phyloP scores from a whole-genome alignment of 2,113 vertebrate genomes.

The Trochalopteron elliotii region DNA sequence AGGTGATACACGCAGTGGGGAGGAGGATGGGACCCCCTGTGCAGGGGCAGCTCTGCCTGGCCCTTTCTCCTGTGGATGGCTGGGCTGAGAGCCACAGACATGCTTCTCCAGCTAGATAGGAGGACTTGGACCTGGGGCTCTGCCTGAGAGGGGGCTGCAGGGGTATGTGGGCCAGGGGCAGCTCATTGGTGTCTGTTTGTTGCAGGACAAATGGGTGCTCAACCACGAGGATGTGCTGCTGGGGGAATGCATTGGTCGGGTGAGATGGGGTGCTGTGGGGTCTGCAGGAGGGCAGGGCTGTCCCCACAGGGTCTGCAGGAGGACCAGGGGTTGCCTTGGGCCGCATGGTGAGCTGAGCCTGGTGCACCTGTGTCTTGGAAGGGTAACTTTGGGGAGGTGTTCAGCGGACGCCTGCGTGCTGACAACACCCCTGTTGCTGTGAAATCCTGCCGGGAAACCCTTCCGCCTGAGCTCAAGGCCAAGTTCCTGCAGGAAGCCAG shows the following conservation, averaged over 20 bases:
- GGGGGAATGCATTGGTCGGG: constrained; percentile 90
- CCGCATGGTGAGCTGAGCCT: rapidly evolving
- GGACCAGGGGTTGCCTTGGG: background rate
- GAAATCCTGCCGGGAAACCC: constrained; percentile 92
- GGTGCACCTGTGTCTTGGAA: background rate
- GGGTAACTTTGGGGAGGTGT: constrained; percentile 98
- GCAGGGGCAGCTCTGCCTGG: rapidly evolving
- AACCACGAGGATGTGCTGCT: constrained; percentile 91
- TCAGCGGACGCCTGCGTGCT: constrained; percentile 83
- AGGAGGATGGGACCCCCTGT: rapidly evolving
- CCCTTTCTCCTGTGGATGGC: background rate
- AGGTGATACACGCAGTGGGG: constrained; percentile 65
- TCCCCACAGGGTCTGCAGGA: background rate
- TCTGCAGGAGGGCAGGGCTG: background rate
- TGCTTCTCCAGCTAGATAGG: background rate
- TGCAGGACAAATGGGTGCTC: constrained; percentile 95
- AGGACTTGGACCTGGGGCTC: background rate
- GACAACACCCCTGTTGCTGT: constrained; percentile 89
- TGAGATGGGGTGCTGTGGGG: constrained; percentile 58
- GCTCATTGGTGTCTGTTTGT: background rate
- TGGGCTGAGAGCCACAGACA: background rate
- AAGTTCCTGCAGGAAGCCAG: constrained; percentile 97
- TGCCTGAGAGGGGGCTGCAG: background rate
- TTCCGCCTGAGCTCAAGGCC: constrained; percentile 87
- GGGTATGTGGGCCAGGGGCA: background rate